A percentile compares a stretch with the other conserved stretches of the same genome.
These are phyloP conservation scores for Girardia tigrina DNA, from an alignment of 2,888 invertebrate genomes.

Conservation along the genomic window DNA sequence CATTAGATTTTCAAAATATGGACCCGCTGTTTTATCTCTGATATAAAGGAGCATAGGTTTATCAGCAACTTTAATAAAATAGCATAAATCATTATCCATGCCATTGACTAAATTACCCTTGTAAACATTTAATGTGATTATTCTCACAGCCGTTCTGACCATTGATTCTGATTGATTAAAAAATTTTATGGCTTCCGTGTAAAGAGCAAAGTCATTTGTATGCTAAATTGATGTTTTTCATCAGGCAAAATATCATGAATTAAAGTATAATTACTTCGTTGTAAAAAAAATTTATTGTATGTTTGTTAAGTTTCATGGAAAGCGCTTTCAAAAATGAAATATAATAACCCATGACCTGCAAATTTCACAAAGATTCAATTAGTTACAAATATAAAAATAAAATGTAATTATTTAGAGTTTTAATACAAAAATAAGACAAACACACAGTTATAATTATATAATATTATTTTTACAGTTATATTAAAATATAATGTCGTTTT, in stretches of 20 bases:
- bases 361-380: constrained; percentile 36
- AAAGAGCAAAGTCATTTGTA: constrained; percentile 93
- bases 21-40: constrained; percentile 83
- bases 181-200: constrained; percentile 96
- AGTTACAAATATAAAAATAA: too few relatives aligned
- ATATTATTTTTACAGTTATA: too few relatives aligned
- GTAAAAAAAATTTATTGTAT: constrained; percentile 98
- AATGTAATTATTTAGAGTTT: too few relatives aligned
- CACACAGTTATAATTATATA: too few relatives aligned
- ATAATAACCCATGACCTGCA: constrained; percentile 82
- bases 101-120: constrained; percentile 45
- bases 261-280: constrained; percentile 61
- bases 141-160: constrained; percentile 95
- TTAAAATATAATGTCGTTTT: too few relatives aligned
- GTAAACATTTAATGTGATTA: constrained; percentile 89
- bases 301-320: constrained; percentile 85
- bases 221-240: constrained; percentile 41
- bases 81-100: neutral
- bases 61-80: constrained; percentile 62
- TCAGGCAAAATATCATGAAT: constrained; percentile 28
- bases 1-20: constrained; percentile 92
- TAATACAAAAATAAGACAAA: too few relatives aligned
- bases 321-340: constrained; percentile 96
- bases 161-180: constrained; percentile 96
- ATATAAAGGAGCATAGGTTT: constrained; percentile 83